phyloP scores from a whole-genome alignment of 2,797 vertebrate genomes.

The Podargus strigoides region DNA sequence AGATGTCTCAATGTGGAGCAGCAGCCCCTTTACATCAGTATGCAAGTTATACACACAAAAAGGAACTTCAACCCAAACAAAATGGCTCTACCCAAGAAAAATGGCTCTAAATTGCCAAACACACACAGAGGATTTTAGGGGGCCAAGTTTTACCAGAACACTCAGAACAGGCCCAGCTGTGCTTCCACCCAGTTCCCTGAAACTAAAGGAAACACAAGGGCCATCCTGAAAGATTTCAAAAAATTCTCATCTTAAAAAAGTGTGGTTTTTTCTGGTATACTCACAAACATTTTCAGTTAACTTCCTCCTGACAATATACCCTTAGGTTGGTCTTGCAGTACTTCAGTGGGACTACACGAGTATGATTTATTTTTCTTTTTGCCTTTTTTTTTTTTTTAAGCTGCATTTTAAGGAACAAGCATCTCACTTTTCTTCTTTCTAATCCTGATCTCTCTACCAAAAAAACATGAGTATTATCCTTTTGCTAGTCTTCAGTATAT shows the following conservation, averaged over 20 bases:
- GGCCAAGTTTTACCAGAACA: background rate
- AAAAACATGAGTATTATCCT: background rate
- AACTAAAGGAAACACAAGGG: background rate
- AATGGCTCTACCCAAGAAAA: background rate
- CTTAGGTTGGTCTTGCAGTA: background rate
- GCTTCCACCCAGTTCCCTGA: background rate
- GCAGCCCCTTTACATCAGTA: background rate
- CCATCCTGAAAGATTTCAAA: background rate
- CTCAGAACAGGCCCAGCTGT: background rate
- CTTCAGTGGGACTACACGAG: background rate
- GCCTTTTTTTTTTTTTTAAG: background rate
- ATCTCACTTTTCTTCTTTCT: background rate
- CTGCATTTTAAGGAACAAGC: background rate
- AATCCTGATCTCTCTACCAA: background rate
- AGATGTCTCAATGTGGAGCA: background rate
- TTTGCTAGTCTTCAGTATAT: background rate
- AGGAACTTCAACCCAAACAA: background rate
- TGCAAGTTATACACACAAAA: background rate
- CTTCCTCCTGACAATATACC: background rate
- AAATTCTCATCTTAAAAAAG: background rate
- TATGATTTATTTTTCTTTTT: background rate
- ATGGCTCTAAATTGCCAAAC: background rate
- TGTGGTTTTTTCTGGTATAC: background rate
- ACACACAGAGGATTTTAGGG: background rate
- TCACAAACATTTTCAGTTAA: background rate